These are phyloP conservation scores for Trachelus troglodyta DNA, from an alignment of 2,888 invertebrate species.

Conservation along the genomic window DNA sequence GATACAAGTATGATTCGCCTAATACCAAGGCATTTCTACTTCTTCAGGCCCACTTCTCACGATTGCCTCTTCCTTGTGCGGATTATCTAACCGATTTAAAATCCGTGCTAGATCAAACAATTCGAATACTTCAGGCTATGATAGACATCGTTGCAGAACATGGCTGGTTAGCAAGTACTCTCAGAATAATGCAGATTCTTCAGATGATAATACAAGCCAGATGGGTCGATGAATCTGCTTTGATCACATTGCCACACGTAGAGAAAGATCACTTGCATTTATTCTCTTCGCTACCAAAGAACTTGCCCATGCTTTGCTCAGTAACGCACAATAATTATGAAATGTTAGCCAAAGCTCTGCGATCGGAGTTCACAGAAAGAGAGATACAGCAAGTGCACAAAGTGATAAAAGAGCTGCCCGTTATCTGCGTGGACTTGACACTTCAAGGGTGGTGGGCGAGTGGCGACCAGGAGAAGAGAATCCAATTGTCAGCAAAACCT, in stretches of 20 bases:
- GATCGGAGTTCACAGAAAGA: constrained; percentile 74
- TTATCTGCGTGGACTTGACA: constrained; percentile 47
- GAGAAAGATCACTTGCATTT: constrained; percentile 74
- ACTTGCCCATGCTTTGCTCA: constrained; percentile 73
- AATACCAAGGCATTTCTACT: constrained; percentile 94
- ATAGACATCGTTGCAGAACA: constrained; percentile 92
- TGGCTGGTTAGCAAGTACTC: constrained; percentile 87
- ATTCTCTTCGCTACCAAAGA: constrained; percentile 63
- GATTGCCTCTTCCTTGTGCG: constrained; percentile 83
- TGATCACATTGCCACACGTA: constrained; percentile 83
- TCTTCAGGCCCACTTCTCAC: constrained; percentile 94
- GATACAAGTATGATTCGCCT: constrained; percentile 86
- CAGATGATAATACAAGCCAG: constrained; percentile 94
- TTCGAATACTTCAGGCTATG: constrained; percentile 96
- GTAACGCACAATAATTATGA: constrained; percentile 71
- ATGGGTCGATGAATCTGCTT: constrained; percentile 82
- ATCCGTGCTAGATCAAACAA: constrained; percentile 95
- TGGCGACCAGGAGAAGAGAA: constrained; percentile 21
- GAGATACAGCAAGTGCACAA: constrained; percentile 74
- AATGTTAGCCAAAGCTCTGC: constrained; percentile 72
- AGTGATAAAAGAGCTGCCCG: constrained; percentile 59
- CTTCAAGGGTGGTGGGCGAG: constrained; percentile 40
- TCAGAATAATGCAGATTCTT: constrained; percentile 82
- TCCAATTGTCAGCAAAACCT: constrained; percentile 31
- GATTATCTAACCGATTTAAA: constrained; percentile 98